Evolutionary conservation across 2,113 vertebrate genomes (phyloP).

Genomic region (Acanthisitta chloris): DNA sequence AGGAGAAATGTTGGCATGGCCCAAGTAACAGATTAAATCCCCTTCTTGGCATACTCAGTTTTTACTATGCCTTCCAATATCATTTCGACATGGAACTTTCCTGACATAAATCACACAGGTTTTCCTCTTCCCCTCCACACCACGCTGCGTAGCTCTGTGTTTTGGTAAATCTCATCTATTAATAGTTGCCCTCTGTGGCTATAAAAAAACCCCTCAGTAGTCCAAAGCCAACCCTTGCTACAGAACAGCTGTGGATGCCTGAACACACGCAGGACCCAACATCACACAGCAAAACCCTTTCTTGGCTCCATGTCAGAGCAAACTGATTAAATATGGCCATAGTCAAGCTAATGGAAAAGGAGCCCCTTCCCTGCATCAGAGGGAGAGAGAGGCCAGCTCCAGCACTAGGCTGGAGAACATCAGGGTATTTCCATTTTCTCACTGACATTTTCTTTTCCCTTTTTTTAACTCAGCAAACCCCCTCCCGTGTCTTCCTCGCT

Average conservation of each 20-base stretch:
- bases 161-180: conserved; percentile 58
- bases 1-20: not conserved
- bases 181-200: conserved; percentile 59
- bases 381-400: not conserved
- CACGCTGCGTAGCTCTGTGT: not conserved
- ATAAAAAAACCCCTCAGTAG: conserved; percentile 61
- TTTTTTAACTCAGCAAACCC: not conserved
- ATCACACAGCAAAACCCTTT: conserved; percentile 40
- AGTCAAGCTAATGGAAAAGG: conserved; percentile 55
- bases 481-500: not conserved
- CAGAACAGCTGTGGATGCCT: conserved; percentile 45
- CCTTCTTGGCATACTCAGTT: conserved; percentile 5
- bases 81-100: conserved; percentile 50
- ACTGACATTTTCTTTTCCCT: conserved; percentile 27
- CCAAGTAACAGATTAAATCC: not conserved
- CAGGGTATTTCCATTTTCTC: conserved; percentile 31
- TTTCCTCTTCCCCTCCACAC: not conserved
- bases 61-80: conserved; percentile 5
- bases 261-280: not conserved
- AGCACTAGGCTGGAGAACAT: not conserved
- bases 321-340: conserved; percentile 50
- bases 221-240: conserved; percentile 42
- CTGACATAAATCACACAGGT: conserved; percentile 45
- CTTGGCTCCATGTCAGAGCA: conserved; percentile 49
- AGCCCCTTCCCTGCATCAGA: conserved; percentile 7